Percentiles rank a stretch among this genome's conserved stretches.
phyloP scores from a whole-genome alignment of 1,140 invertebrate genomes.

The Amphibalanus amphitrite region DNA sequence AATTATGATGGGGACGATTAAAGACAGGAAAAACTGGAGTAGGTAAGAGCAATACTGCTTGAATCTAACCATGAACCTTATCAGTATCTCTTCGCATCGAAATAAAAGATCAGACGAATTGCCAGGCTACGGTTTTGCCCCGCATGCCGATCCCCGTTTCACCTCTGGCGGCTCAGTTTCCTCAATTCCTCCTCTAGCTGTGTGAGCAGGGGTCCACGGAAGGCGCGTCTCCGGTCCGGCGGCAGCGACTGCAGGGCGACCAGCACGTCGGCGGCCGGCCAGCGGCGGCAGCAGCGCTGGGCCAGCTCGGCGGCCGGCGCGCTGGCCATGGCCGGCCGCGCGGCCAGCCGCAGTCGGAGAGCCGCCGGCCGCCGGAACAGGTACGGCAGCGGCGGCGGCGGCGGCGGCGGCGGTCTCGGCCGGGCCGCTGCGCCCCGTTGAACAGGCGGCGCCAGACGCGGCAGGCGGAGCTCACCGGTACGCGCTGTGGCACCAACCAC shows the following conservation, averaged over 20 bases:
- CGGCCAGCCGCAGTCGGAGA: background rate
- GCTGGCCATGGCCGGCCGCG: too few relatives aligned
- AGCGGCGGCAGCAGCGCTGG: background rate
- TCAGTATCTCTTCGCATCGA: too few relatives aligned
- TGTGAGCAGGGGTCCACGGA: background rate
- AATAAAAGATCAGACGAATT: too few relatives aligned
- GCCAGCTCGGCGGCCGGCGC: background rate
- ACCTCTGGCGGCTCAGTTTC: background rate
- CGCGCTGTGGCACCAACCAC: too few relatives aligned
- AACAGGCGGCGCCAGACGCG: background rate
- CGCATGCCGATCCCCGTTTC: too few relatives aligned
- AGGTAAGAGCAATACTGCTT: too few relatives aligned
- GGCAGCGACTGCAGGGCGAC: background rate
- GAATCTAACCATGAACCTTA: too few relatives aligned
- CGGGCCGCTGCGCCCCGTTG: too few relatives aligned
- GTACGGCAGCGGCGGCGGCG: background rate
- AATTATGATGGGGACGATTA: too few relatives aligned
- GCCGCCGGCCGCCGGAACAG: background rate
- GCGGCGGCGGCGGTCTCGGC: too few relatives aligned
- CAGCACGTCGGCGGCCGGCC: background rate
- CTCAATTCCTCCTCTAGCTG: background rate
- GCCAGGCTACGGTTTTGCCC: too few relatives aligned
- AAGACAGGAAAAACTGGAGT: too few relatives aligned
- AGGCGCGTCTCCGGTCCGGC: background rate
- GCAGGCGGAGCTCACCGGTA: background rate